Base-by-base conservation (phyloP, 2,797 vertebrate species). In the Girardinus metallicus region DNA sequence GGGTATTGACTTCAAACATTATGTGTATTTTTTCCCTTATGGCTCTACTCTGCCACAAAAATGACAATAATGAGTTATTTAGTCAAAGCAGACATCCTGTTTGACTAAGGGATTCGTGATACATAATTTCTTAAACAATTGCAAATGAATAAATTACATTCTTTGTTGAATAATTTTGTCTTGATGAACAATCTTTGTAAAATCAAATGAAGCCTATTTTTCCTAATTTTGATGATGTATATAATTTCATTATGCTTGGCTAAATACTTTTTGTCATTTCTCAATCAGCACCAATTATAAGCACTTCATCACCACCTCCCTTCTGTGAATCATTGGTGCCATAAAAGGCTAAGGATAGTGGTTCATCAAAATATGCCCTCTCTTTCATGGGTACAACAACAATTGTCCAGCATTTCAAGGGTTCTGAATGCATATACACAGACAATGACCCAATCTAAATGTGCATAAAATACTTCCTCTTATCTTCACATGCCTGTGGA, bases 201-300 rank as follows among this genome's bases (percentile, higher is more conserved):
- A 85, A 91, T 73, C 86, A 88, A 90, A 86, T 90, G 80, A 90
- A 89, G 88, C 85, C 47, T 88, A 86, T 92, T 92, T 90, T 73
- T 85, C 81, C 77, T 81, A 87, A 87, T 91, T 91, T 90, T 85
- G 82, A 92, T 85, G 86, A 86, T 29, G 79, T 85, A 89, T 90
- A 84, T 93, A 86, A 95, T 94, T 93, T 89, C 80, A 93, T 94
- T 92, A 89, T 90, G 83, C 88, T 86, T 76, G 86, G 83, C 55
- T 92, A 87, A 94, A 92, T 86, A 87, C 47, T 74, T 91, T 31
- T 72, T 53, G 5, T 62, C 18, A 86, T 88, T 88, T 94, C 81
- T 89, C 94, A 94, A 95, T 95, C 93, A 94, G 80, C 57, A 68
- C 79, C 91, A 94, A 93, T 94, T 93, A 90, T 83, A 79, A 80